Base-by-base conservation (phyloP, 1,140 invertebrate species). In the Brachionus rubens region DNA sequence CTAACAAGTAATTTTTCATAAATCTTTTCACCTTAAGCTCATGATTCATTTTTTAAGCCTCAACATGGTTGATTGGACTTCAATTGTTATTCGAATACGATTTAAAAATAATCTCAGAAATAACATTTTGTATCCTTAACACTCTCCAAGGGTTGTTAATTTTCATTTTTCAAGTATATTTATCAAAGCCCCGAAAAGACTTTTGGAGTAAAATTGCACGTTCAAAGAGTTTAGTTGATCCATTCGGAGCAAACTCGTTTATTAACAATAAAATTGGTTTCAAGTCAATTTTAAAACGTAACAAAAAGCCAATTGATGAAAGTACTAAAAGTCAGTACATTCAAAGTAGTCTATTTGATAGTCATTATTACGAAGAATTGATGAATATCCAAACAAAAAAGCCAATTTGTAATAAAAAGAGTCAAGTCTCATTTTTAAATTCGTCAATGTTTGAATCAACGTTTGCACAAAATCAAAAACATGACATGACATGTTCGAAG, bases 121-220 rank as follows among this genome's bases (percentile, higher is more conserved):
- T 86, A 76, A 68, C 86, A n/a, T 86, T 86, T 79, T 84, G 83
- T 76, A 80, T 87, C 14, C 75, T 80, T 36, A 86, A 82, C 77
- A 84, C 83, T n/a, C 77, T 85, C 0, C 85, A 87, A 81, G 86
- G 87, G 3, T 83, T 88, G 56, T 83, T 87, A 76, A 86, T 88
- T 24, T 87, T 87, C 77, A 41, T 87, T 10, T 85, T 87, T 33
- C 82, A 87, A 70, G 33, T 43, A 24, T 21, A 14, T 43, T 41
- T 65, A 12, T 43, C 59, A 0, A 21, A 43, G 30, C 19, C 59
- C 5, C 24, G 43, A 41, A 12, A 19, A 7, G 41, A n/a, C 19
- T 0, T 24, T 43, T 65, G 59, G 59, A 14, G 6, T 12, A 59
- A 28, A 3, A 30, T 65, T 43, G 24, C 12, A 30, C 6, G 43